These are phyloP conservation scores for Drosophila teissieri DNA, from an alignment of 1,140 invertebrate genomes.

Conservation along the genomic window DNA sequence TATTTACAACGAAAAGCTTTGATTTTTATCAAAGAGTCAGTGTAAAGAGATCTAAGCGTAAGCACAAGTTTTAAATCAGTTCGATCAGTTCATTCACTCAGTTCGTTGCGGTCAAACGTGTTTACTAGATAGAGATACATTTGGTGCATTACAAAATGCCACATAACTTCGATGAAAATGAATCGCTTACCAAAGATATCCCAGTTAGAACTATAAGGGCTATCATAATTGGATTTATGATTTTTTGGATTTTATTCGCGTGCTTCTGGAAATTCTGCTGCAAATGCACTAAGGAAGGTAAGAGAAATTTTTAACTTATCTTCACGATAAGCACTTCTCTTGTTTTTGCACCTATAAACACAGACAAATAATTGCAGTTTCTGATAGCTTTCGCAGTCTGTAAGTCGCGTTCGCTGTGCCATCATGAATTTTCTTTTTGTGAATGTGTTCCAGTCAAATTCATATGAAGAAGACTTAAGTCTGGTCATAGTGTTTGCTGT, in stretches of 20 bases:
- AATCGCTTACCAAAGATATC: no score
- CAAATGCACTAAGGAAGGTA: background rate
- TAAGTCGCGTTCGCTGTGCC: background rate
- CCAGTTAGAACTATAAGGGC: no score
- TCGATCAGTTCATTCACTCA: constrained; percentile 14
- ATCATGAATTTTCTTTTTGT: constrained; percentile 1
- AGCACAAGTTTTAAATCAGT: background rate
- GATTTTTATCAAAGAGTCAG: background rate
- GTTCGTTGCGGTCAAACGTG: constrained; percentile 23
- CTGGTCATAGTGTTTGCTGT: background rate
- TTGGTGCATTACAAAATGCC: background rate
- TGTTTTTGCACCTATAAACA: background rate
- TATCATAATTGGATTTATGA: no score
- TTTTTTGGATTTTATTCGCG: no score
- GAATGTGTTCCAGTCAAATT: background rate
- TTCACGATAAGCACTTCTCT: background rate
- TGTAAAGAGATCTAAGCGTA: background rate
- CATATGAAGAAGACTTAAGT: background rate
- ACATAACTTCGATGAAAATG: no score
- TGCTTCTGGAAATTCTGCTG: no score
- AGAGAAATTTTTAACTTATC: background rate
- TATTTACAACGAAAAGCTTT: constrained; percentile 9
- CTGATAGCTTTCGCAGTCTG: background rate
- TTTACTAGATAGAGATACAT: background rate
- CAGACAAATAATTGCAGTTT: background rate